A percentile compares a stretch with the other conserved stretches of the same genome.
These are phyloP conservation scores for Triplophysa dalaica DNA, from an alignment of 2,113 vertebrate genomes.

Conservation along the genomic window DNA sequence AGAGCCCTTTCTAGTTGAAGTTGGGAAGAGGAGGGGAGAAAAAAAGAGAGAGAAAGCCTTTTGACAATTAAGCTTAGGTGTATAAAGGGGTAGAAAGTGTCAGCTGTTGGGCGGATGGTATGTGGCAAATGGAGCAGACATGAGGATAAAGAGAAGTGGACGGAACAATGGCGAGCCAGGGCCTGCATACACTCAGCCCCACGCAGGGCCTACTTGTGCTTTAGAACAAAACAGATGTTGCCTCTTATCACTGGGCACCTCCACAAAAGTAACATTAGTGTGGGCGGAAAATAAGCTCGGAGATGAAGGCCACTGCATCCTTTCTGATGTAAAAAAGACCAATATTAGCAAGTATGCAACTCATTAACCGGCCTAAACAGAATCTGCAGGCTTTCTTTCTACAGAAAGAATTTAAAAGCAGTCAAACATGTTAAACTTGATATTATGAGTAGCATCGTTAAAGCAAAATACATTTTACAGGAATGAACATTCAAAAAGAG, in stretches of 20 bases:
- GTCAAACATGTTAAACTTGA: background rate
- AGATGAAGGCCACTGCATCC: constrained; percentile 64
- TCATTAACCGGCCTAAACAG: background rate
- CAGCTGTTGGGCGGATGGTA: constrained; percentile 82
- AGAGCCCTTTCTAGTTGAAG: constrained; percentile 60
- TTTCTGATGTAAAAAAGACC: background rate
- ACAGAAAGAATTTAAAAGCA: background rate
- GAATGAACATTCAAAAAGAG: too few relatives aligned
- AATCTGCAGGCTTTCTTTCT: background rate
- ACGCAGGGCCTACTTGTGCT: constrained; percentile 79
- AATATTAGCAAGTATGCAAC: background rate
- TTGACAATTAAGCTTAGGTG: constrained; percentile 74
- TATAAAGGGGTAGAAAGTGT: constrained; percentile 76
- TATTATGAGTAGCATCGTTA: too few relatives aligned
- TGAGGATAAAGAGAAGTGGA: constrained; percentile 74
- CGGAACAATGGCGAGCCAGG: constrained; percentile 74
- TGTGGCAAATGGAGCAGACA: constrained; percentile 79
- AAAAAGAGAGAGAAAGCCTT: constrained; percentile 57
- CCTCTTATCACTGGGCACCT: constrained; percentile 84
- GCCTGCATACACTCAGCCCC: constrained; percentile 72
- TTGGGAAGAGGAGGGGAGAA: constrained; percentile 47
- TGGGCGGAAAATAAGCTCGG: constrained; percentile 76
- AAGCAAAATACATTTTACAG: too few relatives aligned
- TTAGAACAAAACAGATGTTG: constrained; percentile 93
- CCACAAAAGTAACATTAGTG: constrained; percentile 84